phyloP scores from a whole-genome alignment of 64 coral and sea anemone genomes.

The Orbicella faveolata region DNA sequence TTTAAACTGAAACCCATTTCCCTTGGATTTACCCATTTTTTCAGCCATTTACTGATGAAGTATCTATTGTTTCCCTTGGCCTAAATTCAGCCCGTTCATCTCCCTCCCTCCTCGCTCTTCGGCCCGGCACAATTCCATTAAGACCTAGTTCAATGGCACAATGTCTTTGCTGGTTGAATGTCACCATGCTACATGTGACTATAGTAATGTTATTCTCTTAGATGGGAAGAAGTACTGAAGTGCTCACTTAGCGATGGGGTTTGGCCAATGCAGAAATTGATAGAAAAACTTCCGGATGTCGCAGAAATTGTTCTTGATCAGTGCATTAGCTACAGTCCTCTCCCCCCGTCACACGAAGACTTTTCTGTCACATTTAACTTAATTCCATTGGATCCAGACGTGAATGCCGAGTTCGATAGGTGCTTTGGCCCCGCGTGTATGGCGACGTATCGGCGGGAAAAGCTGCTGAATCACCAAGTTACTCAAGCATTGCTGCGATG shows the following conservation, averaged over 20 bases:
- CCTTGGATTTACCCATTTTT: background rate
- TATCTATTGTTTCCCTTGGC: too few species aligned
- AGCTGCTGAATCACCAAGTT: constrained; percentile 61
- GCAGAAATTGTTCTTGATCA: constrained; percentile 69
- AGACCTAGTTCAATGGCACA: too few species aligned
- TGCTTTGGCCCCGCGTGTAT: constrained; percentile 53
- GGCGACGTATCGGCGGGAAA: constrained; percentile 63
- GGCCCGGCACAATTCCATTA: too few species aligned
- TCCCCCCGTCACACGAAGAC: constrained; percentile 64
- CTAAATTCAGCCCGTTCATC: too few species aligned
- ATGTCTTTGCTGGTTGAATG: too few species aligned
- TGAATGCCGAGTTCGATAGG: constrained; percentile 3
- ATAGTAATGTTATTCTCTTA: constrained; percentile 11
- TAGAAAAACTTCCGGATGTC: constrained; percentile 76
- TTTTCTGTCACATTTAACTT: constrained; percentile 62
- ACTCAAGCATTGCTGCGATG: constrained; percentile 57
- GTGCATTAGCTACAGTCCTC: constrained; percentile 30
- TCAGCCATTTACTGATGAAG: too few species aligned
- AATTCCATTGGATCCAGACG: constrained; percentile 42
- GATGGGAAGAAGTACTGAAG: constrained; percentile 61
- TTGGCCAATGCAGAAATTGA: constrained; percentile 51
- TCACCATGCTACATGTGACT: too few species aligned
- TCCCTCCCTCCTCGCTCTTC: too few species aligned
- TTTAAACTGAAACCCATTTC: background rate
- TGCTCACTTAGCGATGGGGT: background rate